Conservation (phyloP, 2,888 invertebrate species). For the Drosophila nigricruria region DNA sequence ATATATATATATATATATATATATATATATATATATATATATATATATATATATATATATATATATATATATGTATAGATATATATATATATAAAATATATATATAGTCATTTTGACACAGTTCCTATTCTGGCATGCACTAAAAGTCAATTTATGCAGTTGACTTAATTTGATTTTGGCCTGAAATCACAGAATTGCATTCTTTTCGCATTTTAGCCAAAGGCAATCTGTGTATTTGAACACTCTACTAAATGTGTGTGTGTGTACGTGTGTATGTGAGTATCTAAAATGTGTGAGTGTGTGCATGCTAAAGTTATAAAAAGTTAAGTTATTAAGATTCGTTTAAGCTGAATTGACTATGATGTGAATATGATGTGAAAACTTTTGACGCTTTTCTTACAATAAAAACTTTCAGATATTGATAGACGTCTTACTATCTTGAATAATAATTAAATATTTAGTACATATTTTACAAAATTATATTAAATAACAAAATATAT, state of each 20-base stretch:
- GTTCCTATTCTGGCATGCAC: constrained; percentile 32
- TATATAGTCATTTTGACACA: constrained; percentile 24
- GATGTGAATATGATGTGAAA: not conserved
- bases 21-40: not conserved
- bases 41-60: not conserved
- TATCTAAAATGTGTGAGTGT: not conserved
- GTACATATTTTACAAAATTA: not conserved
- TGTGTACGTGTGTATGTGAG: not conserved
- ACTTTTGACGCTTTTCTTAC: not conserved
- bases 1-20: not conserved
- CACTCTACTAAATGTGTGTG: constrained; percentile 17
- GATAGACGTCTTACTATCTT: too few relatives aligned
- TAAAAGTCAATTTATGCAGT: constrained; percentile 73
- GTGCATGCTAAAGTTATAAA: not conserved
- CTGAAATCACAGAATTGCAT: constrained; percentile 47
- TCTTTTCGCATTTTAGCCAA: constrained; percentile 4
- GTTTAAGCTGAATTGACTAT: not conserved
- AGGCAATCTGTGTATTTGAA: constrained; percentile 2
- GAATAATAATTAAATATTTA: too few relatives aligned
- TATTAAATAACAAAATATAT: not conserved
- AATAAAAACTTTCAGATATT: not conserved
- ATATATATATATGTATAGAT: not conserved
- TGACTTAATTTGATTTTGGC: constrained; percentile 73
- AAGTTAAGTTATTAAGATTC: not conserved
- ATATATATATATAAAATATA: not conserved